These are phyloP conservation scores for Cyphomyrus plagiostoma DNA, from an alignment of 2,113 vertebrate genomes.

Conservation along the genomic window DNA sequence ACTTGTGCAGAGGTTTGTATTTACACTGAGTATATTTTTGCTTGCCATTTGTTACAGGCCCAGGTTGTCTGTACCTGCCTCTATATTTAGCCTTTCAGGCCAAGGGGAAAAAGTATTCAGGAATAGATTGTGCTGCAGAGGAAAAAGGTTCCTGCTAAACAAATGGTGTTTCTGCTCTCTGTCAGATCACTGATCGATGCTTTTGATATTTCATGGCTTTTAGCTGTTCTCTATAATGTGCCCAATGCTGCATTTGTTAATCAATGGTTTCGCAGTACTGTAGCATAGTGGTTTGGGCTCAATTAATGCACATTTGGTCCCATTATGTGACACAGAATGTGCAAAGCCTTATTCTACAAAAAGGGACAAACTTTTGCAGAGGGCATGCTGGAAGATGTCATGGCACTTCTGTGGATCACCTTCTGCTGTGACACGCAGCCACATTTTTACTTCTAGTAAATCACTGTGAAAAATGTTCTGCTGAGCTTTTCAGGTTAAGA, in stretches of 20 bases:
- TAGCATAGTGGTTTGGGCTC: not conserved
- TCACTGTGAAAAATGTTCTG: not conserved
- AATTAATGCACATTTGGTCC: not conserved
- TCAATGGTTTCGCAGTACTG: not conserved
- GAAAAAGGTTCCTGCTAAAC: not conserved
- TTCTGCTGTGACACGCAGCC: not conserved
- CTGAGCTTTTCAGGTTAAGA: not conserved
- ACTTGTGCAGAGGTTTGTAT: not conserved
- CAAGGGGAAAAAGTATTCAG: conserved; percentile 16
- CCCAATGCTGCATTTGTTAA: not conserved
- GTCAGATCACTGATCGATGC: not conserved
- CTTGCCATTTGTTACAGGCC: conserved; percentile 11
- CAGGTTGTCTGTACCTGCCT: not conserved
- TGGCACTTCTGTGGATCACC: not conserved
- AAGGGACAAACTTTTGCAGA: not conserved
- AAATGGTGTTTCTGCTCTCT: not conserved
- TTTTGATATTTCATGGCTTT: not conserved
- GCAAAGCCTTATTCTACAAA: not conserved
- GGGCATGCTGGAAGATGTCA: not conserved
- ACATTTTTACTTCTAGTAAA: not conserved
- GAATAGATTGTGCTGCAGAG: not conserved
- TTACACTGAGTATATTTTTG: not conserved
- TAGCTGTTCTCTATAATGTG: conserved; percentile 16
- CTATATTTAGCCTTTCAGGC: conserved; percentile 6
- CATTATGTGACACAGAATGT: not conserved